Conservation (phyloP, 2,797 vertebrate species). For the Rhynchotus rufescens region DNA sequence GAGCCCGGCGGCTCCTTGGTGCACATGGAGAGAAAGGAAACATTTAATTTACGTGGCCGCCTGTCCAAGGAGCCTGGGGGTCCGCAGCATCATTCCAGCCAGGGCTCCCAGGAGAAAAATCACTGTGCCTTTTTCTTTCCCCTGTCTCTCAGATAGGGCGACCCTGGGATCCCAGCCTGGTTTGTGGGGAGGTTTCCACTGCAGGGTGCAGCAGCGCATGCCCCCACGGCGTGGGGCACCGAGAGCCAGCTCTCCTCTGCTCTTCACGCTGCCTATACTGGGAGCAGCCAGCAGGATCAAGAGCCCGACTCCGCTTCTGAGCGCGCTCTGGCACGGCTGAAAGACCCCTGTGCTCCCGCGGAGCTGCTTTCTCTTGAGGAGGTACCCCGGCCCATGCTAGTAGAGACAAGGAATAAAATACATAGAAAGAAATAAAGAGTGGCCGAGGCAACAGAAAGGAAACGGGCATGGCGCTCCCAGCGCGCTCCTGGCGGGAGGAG, state of each 20-base stretch:
- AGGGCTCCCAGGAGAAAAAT: background rate
- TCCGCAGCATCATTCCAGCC: background rate
- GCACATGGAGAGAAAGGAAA: background rate
- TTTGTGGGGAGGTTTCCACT: background rate
- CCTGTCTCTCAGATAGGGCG: background rate
- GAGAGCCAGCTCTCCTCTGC: background rate
- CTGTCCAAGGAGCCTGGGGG: background rate
- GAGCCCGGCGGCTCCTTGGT: rapidly evolving
- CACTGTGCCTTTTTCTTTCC: background rate
- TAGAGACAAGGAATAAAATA: background rate
- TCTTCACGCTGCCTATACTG: background rate
- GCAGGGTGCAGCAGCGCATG: background rate
- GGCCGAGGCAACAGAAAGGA: rapidly evolving
- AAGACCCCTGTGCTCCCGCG: too few species aligned
- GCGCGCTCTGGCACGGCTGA: rapidly evolving
- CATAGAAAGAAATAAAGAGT: background rate
- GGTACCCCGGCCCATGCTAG: background rate
- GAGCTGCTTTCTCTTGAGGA: too few species aligned
- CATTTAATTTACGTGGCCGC: background rate
- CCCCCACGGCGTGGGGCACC: too few species aligned
- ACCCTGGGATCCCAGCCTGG: too few species aligned
- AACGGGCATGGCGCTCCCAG: background rate
- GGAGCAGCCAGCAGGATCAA: background rate
- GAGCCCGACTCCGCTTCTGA: background rate
- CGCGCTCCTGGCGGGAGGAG: background rate